These are phyloP conservation scores for Hemaris fuciformis DNA, from an alignment of 2,888 invertebrate species.

Conservation along the genomic window DNA sequence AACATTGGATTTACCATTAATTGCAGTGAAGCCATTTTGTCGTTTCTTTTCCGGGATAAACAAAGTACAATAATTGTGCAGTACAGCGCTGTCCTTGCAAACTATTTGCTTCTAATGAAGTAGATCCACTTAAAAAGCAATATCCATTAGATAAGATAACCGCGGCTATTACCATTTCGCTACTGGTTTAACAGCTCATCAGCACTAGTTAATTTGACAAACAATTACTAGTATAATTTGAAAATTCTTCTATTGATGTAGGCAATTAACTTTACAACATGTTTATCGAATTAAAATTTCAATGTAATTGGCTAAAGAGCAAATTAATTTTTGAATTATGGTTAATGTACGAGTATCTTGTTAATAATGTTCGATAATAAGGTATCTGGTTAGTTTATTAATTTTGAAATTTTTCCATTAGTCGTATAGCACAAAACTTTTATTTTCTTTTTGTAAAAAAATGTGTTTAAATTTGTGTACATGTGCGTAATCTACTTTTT, in stretches of 20 bases:
- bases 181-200: constrained; percentile 36
- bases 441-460: too few relatives aligned
- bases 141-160: constrained; percentile 52
- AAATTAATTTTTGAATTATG: too few relatives aligned
- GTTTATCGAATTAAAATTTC: neutral
- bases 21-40: too few relatives aligned
- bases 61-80: neutral
- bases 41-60: neutral
- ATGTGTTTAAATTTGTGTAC: too few relatives aligned
- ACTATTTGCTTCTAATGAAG: constrained; percentile 18
- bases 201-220: neutral
- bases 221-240: neutral
- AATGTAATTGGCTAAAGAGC: too few relatives aligned
- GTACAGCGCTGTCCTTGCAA: neutral
- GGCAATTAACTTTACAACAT: neutral
- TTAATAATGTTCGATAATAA: too few relatives aligned
- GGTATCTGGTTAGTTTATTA: too few relatives aligned
- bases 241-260: neutral
- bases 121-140: constrained; percentile 18
- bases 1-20: too few relatives aligned
- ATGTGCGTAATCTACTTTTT: too few relatives aligned
- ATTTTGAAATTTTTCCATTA: too few relatives aligned
- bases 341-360: too few relatives aligned
- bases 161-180: constrained; percentile 30
- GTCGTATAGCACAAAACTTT: too few relatives aligned